phyloP scores from a whole-genome alignment of 1,140 invertebrate genomes.

The Ceratosolen solmsi region DNA sequence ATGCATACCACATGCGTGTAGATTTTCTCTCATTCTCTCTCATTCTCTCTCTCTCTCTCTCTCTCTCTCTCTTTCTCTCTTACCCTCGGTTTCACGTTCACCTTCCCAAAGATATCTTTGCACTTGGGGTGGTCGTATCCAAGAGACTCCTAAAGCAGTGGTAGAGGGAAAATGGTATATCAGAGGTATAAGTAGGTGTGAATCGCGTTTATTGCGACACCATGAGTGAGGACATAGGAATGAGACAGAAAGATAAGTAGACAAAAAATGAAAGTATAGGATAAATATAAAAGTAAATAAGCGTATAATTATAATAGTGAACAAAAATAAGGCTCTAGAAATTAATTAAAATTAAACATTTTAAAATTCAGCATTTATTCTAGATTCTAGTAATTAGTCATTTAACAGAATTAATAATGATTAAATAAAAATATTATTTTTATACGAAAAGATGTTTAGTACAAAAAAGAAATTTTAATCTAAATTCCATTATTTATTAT shows the following conservation, averaged over 20 bases:
- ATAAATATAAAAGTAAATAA: constrained; percentile 19
- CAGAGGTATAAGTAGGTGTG: constrained; percentile 9
- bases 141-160: background rate
- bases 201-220: constrained; percentile 54
- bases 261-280: constrained; percentile 43
- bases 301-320: constrained; percentile 41
- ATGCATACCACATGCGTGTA: constrained; percentile 67
- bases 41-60: background rate
- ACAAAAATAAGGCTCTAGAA: constrained; percentile 48
- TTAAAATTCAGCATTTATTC: background rate
- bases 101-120: background rate
- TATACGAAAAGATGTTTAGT: too few species aligned
- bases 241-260: constrained; percentile 29
- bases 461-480: too few species aligned
- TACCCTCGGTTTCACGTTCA: background rate
- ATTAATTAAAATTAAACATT: constrained; percentile 52
- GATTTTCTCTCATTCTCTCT: constrained; percentile 32
- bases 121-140: constrained; percentile 33
- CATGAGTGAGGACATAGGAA: constrained; percentile 53
- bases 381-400: background rate
- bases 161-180: constrained; percentile 25
- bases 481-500: too few species aligned
- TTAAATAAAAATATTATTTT: too few species aligned
- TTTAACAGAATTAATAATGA: too few species aligned
- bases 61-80: constrained; percentile 14